Conservation (phyloP, 2,113 vertebrate species). For the Cathartes aura region DNA sequence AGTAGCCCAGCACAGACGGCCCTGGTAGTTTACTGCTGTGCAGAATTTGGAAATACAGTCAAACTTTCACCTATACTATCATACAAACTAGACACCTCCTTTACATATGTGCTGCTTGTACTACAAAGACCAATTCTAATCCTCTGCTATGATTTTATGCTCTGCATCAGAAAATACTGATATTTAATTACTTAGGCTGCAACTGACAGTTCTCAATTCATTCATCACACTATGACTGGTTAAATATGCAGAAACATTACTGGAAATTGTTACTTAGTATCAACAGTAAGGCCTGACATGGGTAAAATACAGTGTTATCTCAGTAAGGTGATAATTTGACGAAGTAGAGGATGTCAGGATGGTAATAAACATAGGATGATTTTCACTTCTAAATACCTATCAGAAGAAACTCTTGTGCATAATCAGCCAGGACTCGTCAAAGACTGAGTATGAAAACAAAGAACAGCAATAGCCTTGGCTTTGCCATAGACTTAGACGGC, state of each 20-base stretch:
- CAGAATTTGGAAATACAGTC: neutral
- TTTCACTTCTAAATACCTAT: neutral
- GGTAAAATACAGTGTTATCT: neutral
- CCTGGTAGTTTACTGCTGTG: neutral
- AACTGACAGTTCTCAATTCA: neutral
- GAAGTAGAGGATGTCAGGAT: neutral
- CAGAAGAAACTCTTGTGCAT: neutral
- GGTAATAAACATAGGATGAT: neutral
- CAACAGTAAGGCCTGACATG: neutral
- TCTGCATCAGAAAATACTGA: neutral
- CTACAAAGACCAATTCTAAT: neutral
- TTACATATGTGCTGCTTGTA: neutral
- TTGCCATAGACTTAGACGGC: neutral
- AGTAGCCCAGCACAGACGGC: neutral
- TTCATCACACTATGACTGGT: neutral
- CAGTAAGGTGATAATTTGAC: neutral
- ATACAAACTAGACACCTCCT: neutral
- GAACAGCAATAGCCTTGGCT: neutral
- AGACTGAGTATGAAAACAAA: neutral
- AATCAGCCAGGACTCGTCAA: neutral
- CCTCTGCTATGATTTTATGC: neutral
- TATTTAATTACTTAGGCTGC: neutral
- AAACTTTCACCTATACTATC: neutral
- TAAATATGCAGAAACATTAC: neutral
- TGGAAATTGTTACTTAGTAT: neutral